phyloP scores from a whole-genome alignment of 2,113 vertebrate genomes.

The Sphyrna mokarran region DNA sequence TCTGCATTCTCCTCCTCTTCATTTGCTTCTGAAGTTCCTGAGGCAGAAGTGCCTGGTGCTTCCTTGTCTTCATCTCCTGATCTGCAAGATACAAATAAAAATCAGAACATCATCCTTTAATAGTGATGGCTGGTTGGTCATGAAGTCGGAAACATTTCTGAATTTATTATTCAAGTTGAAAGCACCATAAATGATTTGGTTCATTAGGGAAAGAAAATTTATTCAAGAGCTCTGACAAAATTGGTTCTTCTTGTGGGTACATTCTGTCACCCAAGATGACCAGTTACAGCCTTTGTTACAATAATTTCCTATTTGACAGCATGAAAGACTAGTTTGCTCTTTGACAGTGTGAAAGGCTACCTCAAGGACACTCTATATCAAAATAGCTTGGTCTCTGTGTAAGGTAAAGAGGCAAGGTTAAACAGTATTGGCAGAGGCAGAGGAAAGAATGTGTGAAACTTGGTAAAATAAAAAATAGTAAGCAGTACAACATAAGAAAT shows the following conservation, averaged over 20 bases:
- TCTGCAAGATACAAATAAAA: conserved; percentile 15
- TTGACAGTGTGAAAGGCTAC: neutral
- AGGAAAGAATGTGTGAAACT: neutral
- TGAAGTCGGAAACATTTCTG: neutral
- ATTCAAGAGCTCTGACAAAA: neutral
- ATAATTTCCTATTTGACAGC: neutral
- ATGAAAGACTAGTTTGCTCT: neutral
- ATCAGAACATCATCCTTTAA: neutral
- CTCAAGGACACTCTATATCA: neutral
- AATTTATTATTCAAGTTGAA: neutral
- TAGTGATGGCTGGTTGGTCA: neutral
- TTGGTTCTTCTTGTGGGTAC: neutral
- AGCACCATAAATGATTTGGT: neutral
- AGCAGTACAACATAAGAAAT: neutral
- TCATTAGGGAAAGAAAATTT: neutral
- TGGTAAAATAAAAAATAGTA: neutral
- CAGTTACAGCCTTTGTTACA: neutral
- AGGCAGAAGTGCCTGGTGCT: conserved; percentile 42
- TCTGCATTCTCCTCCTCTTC: conserved; percentile 42
- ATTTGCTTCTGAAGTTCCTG: neutral
- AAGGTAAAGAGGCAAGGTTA: no score
- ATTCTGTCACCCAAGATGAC: neutral
- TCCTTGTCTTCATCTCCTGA: neutral
- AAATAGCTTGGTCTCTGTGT: neutral
- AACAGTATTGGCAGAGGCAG: neutral